Evolutionary conservation across 2,797 vertebrate genomes (phyloP).

Genomic region (Megaceryle alcyon): DNA sequence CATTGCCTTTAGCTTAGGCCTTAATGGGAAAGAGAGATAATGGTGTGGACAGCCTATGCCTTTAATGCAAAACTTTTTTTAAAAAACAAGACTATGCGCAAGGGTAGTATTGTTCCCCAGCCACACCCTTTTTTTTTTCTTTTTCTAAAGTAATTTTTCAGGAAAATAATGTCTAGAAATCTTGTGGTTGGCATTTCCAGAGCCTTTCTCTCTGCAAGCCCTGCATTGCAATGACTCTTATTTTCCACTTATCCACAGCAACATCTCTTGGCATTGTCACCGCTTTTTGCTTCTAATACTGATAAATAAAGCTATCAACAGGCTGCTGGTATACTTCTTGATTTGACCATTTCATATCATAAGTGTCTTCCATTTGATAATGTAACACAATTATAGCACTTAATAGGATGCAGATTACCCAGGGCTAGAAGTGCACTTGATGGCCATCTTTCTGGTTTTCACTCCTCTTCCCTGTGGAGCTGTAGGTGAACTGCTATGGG

Average conservation of each 20-base stretch:
- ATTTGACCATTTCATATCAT: neutral
- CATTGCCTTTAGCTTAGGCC: neutral
- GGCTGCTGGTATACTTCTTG: neutral
- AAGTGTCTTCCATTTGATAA: neutral
- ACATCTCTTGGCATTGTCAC: neutral
- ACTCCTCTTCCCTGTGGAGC: neutral
- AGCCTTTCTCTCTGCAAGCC: neutral
- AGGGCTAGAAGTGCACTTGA: neutral
- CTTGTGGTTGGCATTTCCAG: neutral
- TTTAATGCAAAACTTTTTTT: neutral
- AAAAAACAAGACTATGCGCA: neutral
- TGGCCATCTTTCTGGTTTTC: neutral
- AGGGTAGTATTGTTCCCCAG: neutral
- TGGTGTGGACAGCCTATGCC: neutral
- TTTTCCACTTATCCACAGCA: neutral
- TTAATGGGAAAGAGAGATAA: neutral
- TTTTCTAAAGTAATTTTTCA: neutral
- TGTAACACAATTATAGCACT: neutral
- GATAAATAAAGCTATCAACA: neutral
- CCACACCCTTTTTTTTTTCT: too few relatives aligned
- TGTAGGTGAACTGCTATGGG: neutral
- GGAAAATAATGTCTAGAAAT: neutral
- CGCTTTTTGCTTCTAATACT: neutral
- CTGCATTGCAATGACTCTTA: neutral
- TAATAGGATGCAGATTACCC: neutral